phyloP scores from a whole-genome alignment of 2,888 invertebrate genomes.

The Capitulum mitella region DNA sequence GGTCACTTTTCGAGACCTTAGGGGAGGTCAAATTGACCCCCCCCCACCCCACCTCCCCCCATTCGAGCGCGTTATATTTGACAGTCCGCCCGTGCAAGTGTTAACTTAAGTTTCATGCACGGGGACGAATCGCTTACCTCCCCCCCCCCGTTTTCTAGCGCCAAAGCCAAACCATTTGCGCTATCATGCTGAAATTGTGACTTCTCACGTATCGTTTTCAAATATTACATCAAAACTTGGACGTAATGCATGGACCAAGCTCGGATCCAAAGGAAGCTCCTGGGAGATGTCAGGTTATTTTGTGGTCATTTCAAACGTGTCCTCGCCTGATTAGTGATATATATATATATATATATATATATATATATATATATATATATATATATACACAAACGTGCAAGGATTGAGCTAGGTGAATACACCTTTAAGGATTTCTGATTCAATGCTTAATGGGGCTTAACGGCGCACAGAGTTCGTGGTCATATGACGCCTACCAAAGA shows the following conservation, averaged over 20 bases:
- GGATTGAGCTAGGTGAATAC: neutral
- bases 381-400: constrained; percentile 13
- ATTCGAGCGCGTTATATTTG: too few species aligned
- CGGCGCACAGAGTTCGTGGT: too few species aligned
- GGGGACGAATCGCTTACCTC: too few species aligned
- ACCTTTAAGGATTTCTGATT: constrained; percentile 4
- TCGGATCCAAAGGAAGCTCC: neutral
- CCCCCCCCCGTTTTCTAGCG: too few species aligned
- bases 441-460: constrained; percentile 3
- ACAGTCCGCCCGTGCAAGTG: too few species aligned
- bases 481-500: too few species aligned
- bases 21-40: too few species aligned
- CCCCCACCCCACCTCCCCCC: too few species aligned
- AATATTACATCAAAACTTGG: neutral
- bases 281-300: neutral
- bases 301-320: neutral
- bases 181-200: neutral
- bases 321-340: neutral
- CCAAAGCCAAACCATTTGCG: neutral
- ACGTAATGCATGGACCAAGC: neutral
- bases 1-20: too few species aligned
- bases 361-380: constrained; percentile 26
- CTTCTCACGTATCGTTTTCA: neutral
- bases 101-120: too few species aligned
- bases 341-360: constrained; percentile 26